Base-by-base conservation (phyloP, 2,113 vertebrate genomes). In the Xenopus tropicalis region DNA sequence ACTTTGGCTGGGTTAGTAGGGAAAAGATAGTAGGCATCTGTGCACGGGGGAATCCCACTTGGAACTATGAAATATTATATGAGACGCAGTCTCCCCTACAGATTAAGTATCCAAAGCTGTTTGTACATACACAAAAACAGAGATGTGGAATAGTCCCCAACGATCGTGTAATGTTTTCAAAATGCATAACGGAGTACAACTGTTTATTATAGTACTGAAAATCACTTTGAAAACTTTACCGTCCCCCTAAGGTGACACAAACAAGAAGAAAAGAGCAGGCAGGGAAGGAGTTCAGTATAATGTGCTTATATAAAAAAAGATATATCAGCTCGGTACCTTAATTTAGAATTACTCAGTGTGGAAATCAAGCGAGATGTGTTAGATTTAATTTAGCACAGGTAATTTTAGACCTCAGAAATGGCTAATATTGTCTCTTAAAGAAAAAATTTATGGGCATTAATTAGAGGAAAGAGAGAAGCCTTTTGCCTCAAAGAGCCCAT, bases 401-500 rank as follows among this genome's bases (percentile, higher is more conserved):
- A 74, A 87, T 86, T 87, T 83, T 76, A 61, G 80, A 81, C 81
- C 82, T 83, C 70, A 78, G 78, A 44, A 78, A 80, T 74, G 74
- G 67, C 84, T 69, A 52, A 67, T 58, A 64, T 66, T 19, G 9
- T 77, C 71, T 82, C 77, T 80, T 79, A 73, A 82, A 85, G 84
- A 83, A 85, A 86, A 78, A 82, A 89, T 82, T 86, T 85, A 85
- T 84, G 78, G 82, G 77, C 79, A 81, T 85, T 86, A 88, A 89
- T 87, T 88, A 82, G 77, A 75, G 86, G 80, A 84, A 87, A 76
- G 82, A 88, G 83, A 82, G 78, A 79, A 85, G 74, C 56, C 69
- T 72, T 86, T 89, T 86, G 82, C 85, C 87, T 89, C 86, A 86
- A 83, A 89, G 80, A 88, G 64, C 82, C 81, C 86, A 88, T 89